Conservation (phyloP, 2,888 invertebrate species). For the Branchellion lobata region DNA sequence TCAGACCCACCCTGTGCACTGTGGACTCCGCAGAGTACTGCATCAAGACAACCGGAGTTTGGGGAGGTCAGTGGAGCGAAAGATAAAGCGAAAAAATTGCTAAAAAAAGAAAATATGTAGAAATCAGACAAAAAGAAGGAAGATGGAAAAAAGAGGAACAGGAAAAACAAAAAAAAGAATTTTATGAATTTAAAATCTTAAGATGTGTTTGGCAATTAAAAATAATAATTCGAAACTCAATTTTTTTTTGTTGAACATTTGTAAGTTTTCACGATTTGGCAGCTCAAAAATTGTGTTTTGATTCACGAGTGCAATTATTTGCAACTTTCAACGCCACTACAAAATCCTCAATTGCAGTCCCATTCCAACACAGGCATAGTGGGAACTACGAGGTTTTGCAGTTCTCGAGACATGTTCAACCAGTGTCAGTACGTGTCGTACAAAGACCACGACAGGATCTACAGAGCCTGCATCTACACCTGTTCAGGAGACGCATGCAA, state of each 20-base stretch:
- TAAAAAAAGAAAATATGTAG: neutral
- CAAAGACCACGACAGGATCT: slow-evolving; percentile 62
- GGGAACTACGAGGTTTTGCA: slow-evolving; percentile 62
- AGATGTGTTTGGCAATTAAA: no score
- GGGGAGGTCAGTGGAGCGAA: slow-evolving; percentile 61
- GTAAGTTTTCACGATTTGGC: no score
- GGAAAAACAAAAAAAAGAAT: no score
- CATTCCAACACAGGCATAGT: slow-evolving; percentile 58
- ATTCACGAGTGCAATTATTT: no score
- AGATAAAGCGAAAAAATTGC: neutral
- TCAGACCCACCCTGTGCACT: slow-evolving; percentile 70
- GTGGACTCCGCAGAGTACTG: slow-evolving; percentile 80
- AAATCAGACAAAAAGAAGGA: neutral
- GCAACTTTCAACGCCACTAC: no score
- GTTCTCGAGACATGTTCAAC: slow-evolving; percentile 61
- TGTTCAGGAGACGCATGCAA: slow-evolving; percentile 60
- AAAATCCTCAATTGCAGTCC: no score
- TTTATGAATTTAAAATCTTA: no score
- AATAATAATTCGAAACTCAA: no score
- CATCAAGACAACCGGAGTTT: slow-evolving; percentile 82
- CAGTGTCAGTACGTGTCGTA: slow-evolving; percentile 62
- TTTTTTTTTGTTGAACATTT: no score
- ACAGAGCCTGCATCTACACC: slow-evolving; percentile 62
- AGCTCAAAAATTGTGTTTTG: no score
- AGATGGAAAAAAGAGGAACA: no score